These are phyloP conservation scores for Erythrocercus mccallii DNA, from an alignment of 2,113 vertebrate genomes.

Conservation along the genomic window DNA sequence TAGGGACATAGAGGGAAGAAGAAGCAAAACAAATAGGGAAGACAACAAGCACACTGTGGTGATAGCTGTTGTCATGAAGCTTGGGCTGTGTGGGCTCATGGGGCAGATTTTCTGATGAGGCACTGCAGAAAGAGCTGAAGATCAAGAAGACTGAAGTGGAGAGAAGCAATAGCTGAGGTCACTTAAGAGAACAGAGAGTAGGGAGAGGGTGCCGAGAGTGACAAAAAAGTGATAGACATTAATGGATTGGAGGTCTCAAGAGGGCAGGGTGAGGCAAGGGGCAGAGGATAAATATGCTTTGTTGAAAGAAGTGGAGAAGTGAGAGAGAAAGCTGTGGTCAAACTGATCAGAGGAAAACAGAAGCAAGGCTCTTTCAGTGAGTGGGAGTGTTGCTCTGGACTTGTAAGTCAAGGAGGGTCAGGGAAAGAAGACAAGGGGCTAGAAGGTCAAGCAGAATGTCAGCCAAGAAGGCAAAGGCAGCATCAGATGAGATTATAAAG, in stretches of 20 bases:
- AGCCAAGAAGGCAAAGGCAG: not conserved
- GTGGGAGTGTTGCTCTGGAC: not conserved
- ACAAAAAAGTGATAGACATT: slow-evolving; percentile 53
- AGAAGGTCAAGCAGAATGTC: not conserved
- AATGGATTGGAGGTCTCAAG: slow-evolving; percentile 45
- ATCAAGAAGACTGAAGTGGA: slow-evolving; percentile 29
- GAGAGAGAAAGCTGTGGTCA: not conserved
- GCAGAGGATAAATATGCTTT: slow-evolving; percentile 32
- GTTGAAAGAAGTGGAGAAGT: slow-evolving; percentile 40
- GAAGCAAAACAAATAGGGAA: not conserved
- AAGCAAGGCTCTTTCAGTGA: slow-evolving; percentile 2
- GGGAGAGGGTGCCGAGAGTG: slow-evolving; percentile 21
- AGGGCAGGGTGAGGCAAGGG: slow-evolving; percentile 53
- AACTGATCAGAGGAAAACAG: not conserved
- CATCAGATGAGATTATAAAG: not conserved
- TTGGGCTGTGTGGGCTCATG: not conserved
- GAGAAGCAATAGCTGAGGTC: slow-evolving; percentile 21
- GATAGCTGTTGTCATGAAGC: not conserved
- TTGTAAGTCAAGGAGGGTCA: slow-evolving; percentile 9
- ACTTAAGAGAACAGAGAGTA: not conserved
- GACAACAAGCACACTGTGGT: not conserved
- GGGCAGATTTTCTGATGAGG: not conserved
- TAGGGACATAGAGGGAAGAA: not conserved
- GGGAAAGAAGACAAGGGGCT: not conserved
- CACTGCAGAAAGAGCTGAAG: not conserved